phyloP scores from a whole-genome alignment of 2,888 invertebrate genomes.

The Nebria salina region DNA sequence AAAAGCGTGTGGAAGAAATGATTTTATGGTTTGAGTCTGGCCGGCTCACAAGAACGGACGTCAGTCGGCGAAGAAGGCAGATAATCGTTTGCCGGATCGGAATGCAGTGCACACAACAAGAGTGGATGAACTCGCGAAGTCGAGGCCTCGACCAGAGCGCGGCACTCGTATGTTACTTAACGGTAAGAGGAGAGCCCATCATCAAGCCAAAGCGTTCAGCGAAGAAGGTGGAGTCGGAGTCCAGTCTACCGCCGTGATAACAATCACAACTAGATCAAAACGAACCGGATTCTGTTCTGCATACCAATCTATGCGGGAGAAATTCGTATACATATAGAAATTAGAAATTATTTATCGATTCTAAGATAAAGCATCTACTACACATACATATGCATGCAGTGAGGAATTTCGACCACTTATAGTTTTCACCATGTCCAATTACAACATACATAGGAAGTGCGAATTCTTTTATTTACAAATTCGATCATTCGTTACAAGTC shows the following conservation, averaged over 20 bases:
- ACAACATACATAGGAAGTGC: neutral
- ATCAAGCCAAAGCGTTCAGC: constrained; percentile 8
- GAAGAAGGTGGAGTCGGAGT: constrained; percentile 37
- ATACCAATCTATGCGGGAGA: constrained; percentile 32
- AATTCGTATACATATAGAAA: constrained; percentile 18
- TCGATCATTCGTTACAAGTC: no score
- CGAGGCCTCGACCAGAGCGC: constrained; percentile 17
- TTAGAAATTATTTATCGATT: constrained; percentile 16
- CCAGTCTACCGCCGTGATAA: constrained; percentile 16
- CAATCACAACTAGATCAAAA: constrained; percentile 47
- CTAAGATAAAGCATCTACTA: neutral
- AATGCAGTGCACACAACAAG: constrained; percentile 26
- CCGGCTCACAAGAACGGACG: neutral
- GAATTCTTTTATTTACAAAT: no score
- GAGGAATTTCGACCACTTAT: neutral
- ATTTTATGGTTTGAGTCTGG: neutral
- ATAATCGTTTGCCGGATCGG: constrained; percentile 30
- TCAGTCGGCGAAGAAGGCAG: constrained; percentile 6
- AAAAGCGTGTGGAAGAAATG: neutral
- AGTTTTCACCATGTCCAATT: neutral
- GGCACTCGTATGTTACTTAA: constrained; percentile 33
- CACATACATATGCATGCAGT: no score
- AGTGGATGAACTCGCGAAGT: constrained; percentile 41
- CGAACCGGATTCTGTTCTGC: constrained; percentile 46
- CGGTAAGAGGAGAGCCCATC: constrained; percentile 25